Evolutionary conservation across 2,113 vertebrate species (phyloP), one percentile per base, ranked within the genome.

Genomic region (Melanerpes formicivorus): DNA sequence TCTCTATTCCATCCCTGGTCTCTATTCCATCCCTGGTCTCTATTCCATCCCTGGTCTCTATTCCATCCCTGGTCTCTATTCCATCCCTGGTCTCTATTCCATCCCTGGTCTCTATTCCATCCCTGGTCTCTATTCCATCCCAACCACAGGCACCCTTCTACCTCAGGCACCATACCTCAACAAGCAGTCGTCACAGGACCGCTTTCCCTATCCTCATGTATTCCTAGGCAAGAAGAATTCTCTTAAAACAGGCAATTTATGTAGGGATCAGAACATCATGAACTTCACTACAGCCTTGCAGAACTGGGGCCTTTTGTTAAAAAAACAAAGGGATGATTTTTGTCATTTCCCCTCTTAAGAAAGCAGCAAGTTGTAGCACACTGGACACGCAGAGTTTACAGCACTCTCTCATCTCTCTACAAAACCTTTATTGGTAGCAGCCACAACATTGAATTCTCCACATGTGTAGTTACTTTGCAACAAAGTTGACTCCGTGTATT

Each of bases 391-490:
- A 95, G 59, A 83, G 75, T 50, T 90, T 95, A 93, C 56, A 93
- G 79, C 73, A 93, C 80, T 90, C 56, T 0, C 16, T 78, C 52
- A 76, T 76, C 42, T 92, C 81, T 92, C 94, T 96, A 96, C 60
- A 93, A 96, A 95, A 82, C 88, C 87, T 97, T 97, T 96, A 97
- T 96, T 95, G 71, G 52, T 93, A 90, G 92, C 93, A 95, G 67
- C 90, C 90, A 93, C 80, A 92, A 94, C 79, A 95, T 0, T 44
- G 69, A 90, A 58, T 70, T 96, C 69, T 95, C 87, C 92, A 96
- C 76, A 85, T 75, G 92, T 0, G 79, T 32, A 87, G 30, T 78
- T 78, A 88, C 76, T 95, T 79, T 70, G 63, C 76, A 50, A 95
- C 92, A 94, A 88, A 86, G 88, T 88, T 84, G 48, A 93, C 40